A percentile compares a stretch with the other conserved stretches of the same genome.
Evolutionary conservation across 2,797 vertebrate species (phyloP).

Genomic region (Crax fasciolata): DNA sequence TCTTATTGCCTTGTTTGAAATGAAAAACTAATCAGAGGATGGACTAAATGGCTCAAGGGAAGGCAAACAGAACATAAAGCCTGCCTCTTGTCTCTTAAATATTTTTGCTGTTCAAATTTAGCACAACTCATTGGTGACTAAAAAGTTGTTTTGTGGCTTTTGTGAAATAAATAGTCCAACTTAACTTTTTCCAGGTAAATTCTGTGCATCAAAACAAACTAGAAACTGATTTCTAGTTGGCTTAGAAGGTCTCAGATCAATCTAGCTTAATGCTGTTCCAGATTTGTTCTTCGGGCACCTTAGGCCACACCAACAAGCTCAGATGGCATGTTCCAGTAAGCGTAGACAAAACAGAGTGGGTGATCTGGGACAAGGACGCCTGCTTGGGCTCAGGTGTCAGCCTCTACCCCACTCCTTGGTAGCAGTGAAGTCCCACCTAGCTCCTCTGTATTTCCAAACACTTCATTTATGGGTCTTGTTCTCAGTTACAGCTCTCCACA

Average conservation of each 20-base stretch:
- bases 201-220: not conserved
- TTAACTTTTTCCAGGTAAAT: not conserved
- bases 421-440: not conserved
- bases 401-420: not conserved
- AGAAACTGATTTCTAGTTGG: not conserved
- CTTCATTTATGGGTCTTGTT: not conserved
- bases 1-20: conserved; percentile 27
- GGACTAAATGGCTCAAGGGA: not conserved
- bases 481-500: not conserved
- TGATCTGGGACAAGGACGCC: not conserved
- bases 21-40: conserved; percentile 26
- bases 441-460: not conserved
- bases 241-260: not conserved
- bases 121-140: not conserved
- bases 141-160: not conserved
- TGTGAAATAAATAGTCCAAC: conserved; percentile 2
- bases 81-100: conserved; percentile 1
- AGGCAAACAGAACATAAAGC: not conserved
- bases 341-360: not conserved
- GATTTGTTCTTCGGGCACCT: not conserved
- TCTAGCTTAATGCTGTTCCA: not conserved
- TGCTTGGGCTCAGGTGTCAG: not conserved
- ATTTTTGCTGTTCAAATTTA: conserved; percentile 24
- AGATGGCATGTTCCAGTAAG: not conserved
- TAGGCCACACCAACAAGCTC: not conserved